Conservation (phyloP, 2,888 invertebrate genomes). For the Merodon equestris region DNA sequence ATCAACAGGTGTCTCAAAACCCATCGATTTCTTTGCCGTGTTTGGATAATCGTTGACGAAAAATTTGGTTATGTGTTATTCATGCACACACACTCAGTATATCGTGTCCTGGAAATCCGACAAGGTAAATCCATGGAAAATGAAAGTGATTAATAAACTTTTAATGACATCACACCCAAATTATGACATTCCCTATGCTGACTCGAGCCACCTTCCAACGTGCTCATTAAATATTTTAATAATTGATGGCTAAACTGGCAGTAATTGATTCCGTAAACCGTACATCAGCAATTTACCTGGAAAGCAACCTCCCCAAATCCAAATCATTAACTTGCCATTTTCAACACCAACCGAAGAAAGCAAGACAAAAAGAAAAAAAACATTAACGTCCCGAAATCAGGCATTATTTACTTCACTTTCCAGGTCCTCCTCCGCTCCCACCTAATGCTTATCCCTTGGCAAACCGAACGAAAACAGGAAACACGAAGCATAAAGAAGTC, state of each 20-base stretch:
- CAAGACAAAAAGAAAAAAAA: background rate
- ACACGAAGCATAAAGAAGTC: slow-evolving; percentile 18
- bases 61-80: too few species aligned
- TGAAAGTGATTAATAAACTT: too few species aligned
- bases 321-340: slow-evolving; percentile 61
- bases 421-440: too few species aligned
- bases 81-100: too few species aligned
- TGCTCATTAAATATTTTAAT: too few species aligned
- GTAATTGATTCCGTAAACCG: slow-evolving; percentile 40
- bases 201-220: too few species aligned
- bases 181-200: too few species aligned
- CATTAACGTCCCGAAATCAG: slow-evolving; percentile 29
- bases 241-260: slow-evolving; percentile 10
- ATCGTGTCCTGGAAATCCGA: too few species aligned
- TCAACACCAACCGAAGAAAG: slow-evolving; percentile 13
- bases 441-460: background rate
- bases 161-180: too few species aligned
- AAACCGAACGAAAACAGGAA: background rate
- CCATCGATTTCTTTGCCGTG: too few species aligned
- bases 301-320: slow-evolving; percentile 5
- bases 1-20: background rate
- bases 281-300: slow-evolving; percentile 26
- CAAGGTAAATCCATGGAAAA: too few species aligned
- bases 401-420: background rate
- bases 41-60: too few species aligned